Evolutionary conservation across 2,888 invertebrate genomes (phyloP), one percentile per base, ranked within the genome.

Genomic region (Pilophorus perplexus): DNA sequence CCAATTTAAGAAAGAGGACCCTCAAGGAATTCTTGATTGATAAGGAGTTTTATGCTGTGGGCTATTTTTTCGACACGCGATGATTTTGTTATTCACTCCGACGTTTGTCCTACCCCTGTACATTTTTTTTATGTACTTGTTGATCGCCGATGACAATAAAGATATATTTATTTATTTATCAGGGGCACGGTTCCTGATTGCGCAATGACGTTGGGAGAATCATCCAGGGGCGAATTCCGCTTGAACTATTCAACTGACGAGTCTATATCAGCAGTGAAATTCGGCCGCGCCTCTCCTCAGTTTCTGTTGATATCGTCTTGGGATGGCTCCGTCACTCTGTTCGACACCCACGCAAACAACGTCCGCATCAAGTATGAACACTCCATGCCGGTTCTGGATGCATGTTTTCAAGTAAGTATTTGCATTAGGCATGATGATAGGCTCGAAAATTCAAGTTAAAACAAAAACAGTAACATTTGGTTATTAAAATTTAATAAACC

Each of bases 251-350:
- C 46, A 1, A 57, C 66, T 3, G 46, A 66, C 62, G 97, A 98
- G 79, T 90, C 91, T 57, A 92, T 98, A 75, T 95, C 97, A 1
- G 87, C 95, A 62, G 94, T 98, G 1, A 93, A 93, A 82, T 99
- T 99, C 80, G 93, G 94, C 6, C 95, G 94, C 4, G 90, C 90
- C 77, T 90, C 93, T 0, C 90, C 89, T 73, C 95, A 97, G 78
- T 93, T 92, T 78, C 80, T 99, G 33, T 82, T 97, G 59, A 93
- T 93, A 1, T 93, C 96, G 12, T 95, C 97, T 1, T 99, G 99
- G 99, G 99, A 99, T 77, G 86, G 88, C 69, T 87, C 87, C 68
- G 93, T 99, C 18, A 84, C 97, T 57, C 81, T 99, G 42, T 98
- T 96, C 78, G 98, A 99, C 82, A 91, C 96, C 50, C 83, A 86